Conservation (phyloP, 1,140 invertebrate species). For the Paralvinella palmiformis region DNA sequence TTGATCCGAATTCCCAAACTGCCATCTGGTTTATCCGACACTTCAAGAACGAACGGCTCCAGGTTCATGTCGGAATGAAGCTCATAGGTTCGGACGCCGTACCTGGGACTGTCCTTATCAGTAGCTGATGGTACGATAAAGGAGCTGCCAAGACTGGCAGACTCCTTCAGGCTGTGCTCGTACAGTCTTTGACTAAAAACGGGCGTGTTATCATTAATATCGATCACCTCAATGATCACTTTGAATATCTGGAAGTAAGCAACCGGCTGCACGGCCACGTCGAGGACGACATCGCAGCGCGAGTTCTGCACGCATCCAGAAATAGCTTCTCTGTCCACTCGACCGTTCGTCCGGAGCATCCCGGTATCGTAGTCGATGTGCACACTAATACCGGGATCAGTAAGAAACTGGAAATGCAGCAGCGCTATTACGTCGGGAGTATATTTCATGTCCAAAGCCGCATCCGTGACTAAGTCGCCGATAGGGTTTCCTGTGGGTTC, state of each 20-base stretch:
- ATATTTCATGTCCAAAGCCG: constrained; percentile 9
- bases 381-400: not conserved
- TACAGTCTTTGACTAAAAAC: not conserved
- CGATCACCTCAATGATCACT: constrained; percentile 15
- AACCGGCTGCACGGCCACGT: constrained; percentile 14
- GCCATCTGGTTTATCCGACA: constrained; percentile 16
- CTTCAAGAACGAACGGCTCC: constrained; percentile 10
- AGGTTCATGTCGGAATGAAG: not conserved
- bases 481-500: constrained; percentile 10
- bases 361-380: constrained; percentile 7
- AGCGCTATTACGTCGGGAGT: not conserved
- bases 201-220: constrained; percentile 21
- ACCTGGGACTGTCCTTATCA: constrained; percentile 10
- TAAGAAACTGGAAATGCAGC: constrained; percentile 16
- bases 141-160: constrained; percentile 3
- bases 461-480: constrained; percentile 16
- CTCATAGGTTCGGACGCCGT: constrained; percentile 6
- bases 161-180: constrained; percentile 11
- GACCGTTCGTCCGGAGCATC: not conserved
- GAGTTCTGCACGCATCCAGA: not conserved
- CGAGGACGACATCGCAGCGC: constrained; percentile 4
- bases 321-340: constrained; percentile 13
- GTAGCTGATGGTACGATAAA: constrained; percentile 13
- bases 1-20: constrained; percentile 11
- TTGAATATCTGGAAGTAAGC: constrained; percentile 16